A percentile compares a stretch with the other conserved stretches of the same genome.
Evolutionary conservation across 2,113 vertebrate species (phyloP).

Genomic region (Protobothrops flavoviridis): DNA sequence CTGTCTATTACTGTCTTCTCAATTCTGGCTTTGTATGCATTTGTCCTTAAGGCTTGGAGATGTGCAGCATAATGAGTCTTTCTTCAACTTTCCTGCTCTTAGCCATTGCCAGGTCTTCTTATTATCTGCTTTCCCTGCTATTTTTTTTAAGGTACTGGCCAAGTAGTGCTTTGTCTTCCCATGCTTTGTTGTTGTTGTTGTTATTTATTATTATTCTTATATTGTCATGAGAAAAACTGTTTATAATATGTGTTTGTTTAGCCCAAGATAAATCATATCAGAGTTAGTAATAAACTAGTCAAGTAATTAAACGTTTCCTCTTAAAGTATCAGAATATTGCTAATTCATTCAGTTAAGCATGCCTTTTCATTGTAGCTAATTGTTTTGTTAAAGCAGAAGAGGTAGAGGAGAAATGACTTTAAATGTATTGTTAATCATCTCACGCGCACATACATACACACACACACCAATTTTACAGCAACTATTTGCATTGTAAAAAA

Average conservation of each 20-base stretch:
- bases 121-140: too few relatives aligned
- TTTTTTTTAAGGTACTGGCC: too few relatives aligned
- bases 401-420: not conserved
- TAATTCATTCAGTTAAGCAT: not conserved
- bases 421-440: not conserved
- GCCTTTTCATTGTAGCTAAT: not conserved
- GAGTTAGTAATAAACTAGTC: not conserved
- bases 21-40: too few relatives aligned
- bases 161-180: too few relatives aligned
- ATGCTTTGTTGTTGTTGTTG: too few relatives aligned
- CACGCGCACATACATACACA: too few relatives aligned
- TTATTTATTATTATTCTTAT: too few relatives aligned
- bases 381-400: not conserved
- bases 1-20: too few relatives aligned
- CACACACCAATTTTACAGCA: not conserved
- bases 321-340: not conserved
- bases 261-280: not conserved
- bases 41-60: too few relatives aligned
- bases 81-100: too few relatives aligned
- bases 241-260: not conserved
- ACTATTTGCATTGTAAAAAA: constrained; percentile 13
- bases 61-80: too few relatives aligned
- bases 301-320: not conserved
- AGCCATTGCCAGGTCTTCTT: too few relatives aligned
- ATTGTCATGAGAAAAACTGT: not conserved